Percentiles rank a stretch among this genome's conserved stretches.
Evolutionary conservation across 1,140 invertebrate species (phyloP).

Genomic region (Euwallacea similis): DNA sequence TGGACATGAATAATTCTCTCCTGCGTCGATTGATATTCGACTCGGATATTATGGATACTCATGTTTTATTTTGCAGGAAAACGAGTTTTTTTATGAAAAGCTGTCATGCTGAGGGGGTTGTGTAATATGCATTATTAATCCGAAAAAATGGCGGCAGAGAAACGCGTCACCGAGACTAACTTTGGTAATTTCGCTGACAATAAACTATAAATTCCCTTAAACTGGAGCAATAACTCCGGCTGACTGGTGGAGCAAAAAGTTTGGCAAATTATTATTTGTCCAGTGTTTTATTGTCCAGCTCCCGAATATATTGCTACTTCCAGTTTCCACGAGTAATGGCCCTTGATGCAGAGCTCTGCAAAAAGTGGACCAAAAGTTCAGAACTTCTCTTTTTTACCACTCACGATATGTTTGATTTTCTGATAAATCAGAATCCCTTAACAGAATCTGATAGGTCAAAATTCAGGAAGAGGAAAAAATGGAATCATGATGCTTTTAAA

Average conservation of each 20-base stretch:
- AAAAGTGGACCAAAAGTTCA: neutral
- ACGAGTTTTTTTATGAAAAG: too few species aligned
- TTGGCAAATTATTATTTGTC: constrained; percentile 29
- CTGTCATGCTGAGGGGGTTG: too few species aligned
- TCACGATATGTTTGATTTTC: neutral
- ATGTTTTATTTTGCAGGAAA: too few species aligned
- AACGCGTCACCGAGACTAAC: neutral
- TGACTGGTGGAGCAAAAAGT: constrained; percentile 21
- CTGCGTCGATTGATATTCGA: constrained; percentile 1
- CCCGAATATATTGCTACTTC: constrained; percentile 15
- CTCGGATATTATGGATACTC: too few species aligned
- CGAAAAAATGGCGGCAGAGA: too few species aligned
- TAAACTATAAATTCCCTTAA: constrained; percentile 17
- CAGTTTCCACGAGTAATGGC: neutral
- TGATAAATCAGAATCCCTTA: too few species aligned
- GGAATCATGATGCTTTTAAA: too few species aligned
- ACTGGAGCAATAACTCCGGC: constrained; percentile 12
- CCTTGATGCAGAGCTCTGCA: neutral
- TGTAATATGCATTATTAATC: too few species aligned
- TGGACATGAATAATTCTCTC: constrained; percentile 15
- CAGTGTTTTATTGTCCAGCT: constrained; percentile 23
- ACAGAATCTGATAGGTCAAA: too few species aligned
- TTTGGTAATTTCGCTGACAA: constrained; percentile 14
- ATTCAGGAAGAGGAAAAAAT: too few species aligned
- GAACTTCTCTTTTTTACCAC: neutral